Evolutionary conservation across 2,113 vertebrate species (phyloP).

Genomic region (Cheirogaleus medius): DNA sequence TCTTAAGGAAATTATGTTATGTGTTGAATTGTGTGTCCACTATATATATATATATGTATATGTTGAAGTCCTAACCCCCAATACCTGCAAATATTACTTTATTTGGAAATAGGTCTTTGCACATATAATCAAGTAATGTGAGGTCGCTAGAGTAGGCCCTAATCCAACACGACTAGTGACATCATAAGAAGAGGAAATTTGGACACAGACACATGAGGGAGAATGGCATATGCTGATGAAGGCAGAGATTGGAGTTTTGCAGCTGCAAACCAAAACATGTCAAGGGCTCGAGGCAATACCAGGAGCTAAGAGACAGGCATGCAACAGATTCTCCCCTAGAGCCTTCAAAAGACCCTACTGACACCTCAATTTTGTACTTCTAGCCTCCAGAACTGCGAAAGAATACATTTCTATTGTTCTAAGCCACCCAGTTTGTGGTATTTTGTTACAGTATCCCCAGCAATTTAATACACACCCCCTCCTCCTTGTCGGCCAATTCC

Average conservation of each 20-base stretch:
- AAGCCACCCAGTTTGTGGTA: neutral
- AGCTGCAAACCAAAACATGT: neutral
- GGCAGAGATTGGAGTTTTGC: neutral
- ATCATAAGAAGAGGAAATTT: neutral
- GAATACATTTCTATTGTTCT: neutral
- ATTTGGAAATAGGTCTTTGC: neutral
- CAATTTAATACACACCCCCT: neutral
- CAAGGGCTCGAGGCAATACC: neutral
- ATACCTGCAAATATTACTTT: neutral
- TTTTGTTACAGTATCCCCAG: neutral
- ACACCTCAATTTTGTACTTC: neutral
- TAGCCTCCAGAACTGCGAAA: neutral
- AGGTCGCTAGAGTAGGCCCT: neutral
- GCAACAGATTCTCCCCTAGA: neutral
- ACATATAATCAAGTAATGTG: neutral
- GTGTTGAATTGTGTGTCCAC: neutral
- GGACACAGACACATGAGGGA: neutral
- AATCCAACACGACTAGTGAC: neutral
- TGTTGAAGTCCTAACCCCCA: neutral
- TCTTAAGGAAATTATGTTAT: neutral
- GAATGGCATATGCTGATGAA: neutral
- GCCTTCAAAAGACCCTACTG: neutral
- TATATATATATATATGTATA: too few species aligned
- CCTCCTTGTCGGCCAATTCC: neutral
- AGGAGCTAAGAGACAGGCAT: neutral